Conservation (phyloP, 2,888 invertebrate species). For the Mechanitis mazaeus region DNA sequence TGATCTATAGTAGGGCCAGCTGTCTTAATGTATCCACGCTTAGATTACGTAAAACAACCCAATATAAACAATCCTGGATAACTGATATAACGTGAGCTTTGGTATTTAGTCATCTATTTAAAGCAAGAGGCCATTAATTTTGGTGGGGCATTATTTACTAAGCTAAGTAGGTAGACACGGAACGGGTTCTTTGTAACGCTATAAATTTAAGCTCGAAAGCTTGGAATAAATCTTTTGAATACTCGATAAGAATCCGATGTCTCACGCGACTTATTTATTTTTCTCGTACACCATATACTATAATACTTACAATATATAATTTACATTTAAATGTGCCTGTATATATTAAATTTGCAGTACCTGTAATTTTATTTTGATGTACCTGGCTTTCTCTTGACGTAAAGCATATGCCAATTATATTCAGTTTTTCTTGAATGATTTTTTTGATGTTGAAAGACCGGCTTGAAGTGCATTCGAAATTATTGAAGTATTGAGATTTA, state of each 20-base stretch:
- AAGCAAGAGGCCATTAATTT: conserved; percentile 71
- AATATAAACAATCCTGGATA: conserved; percentile 59
- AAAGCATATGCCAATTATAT: conserved; percentile 22
- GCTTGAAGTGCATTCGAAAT: background rate
- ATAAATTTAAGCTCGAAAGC: conserved; percentile 68
- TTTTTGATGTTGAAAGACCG: conserved; percentile 15
- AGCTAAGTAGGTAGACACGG: conserved; percentile 72
- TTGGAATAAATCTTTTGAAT: conserved; percentile 67
- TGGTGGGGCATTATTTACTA: conserved; percentile 69
- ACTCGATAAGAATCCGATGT: conserved; percentile 74
- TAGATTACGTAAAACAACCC: conserved; percentile 60
- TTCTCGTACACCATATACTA: conserved; percentile 34
- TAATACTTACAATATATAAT: conserved; percentile 8
- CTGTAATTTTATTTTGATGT: conserved; percentile 6
- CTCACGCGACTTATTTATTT: conserved; percentile 71
- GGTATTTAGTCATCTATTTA: conserved; percentile 75
- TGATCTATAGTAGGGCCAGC: conserved; percentile 33
- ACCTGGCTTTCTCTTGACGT: conserved; percentile 26
- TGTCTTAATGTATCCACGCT: conserved; percentile 58
- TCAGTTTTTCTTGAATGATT: conserved; percentile 18
- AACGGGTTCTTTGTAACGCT: conserved; percentile 69
- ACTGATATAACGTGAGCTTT: conserved; percentile 63
- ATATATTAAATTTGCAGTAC: background rate
- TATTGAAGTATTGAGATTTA: too few species aligned
- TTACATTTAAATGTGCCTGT: conserved; percentile 6